A percentile compares a stretch with the other conserved stretches of the same genome.
Conservation (phyloP, 2,113 vertebrate species). For the Indicator maculatus region DNA sequence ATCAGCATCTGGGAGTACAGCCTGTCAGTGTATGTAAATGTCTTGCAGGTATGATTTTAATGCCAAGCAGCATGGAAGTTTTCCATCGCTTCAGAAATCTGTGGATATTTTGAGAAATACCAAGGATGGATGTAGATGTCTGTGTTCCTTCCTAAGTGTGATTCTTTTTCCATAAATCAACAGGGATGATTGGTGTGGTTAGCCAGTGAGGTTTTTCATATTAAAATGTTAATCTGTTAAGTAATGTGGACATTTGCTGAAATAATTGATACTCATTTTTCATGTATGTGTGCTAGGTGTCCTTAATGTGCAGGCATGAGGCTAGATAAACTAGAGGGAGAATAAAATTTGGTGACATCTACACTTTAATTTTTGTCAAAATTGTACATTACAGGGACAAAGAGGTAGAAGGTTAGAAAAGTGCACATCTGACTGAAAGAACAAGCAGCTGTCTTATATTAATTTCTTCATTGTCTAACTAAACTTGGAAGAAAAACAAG, state of each 20-base stretch:
- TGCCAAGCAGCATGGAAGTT: background rate
- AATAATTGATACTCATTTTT: background rate
- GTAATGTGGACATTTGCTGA: background rate
- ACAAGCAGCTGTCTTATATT: background rate
- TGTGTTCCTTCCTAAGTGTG: background rate
- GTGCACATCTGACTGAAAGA: background rate
- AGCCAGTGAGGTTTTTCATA: background rate
- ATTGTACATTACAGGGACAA: background rate
- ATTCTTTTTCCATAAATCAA: background rate
- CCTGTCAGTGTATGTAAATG: background rate
- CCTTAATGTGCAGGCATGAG: background rate
- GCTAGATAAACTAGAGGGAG: background rate
- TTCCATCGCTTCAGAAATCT: background rate
- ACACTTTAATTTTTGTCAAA: background rate
- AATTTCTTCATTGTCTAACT: background rate
- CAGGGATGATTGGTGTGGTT: background rate
- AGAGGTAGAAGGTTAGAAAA: background rate
- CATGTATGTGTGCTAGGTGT: rapidly evolving
- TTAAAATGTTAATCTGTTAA: background rate
- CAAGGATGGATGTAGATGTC: rapidly evolving
- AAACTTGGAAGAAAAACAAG: background rate
- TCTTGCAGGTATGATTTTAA: background rate
- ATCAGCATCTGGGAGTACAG: background rate
- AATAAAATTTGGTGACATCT: background rate
- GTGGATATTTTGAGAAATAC: background rate